phyloP scores from a whole-genome alignment of 2,113 vertebrate genomes.

The Nestor notabilis region DNA sequence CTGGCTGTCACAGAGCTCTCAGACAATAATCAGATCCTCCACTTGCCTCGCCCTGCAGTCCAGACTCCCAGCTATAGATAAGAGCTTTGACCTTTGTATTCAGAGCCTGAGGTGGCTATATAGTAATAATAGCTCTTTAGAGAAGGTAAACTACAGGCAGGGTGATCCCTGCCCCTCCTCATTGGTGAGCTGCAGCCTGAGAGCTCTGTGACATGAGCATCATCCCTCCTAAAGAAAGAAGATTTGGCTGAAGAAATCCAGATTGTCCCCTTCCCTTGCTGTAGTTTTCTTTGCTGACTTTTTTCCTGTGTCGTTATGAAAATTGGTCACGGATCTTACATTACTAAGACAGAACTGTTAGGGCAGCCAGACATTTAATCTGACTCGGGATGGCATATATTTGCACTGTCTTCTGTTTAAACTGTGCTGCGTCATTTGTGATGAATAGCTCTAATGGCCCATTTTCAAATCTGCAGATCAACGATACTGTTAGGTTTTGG shows the following conservation, averaged over 20 bases:
- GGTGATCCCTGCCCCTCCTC: not conserved
- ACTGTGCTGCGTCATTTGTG: not conserved
- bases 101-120: not conserved
- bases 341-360: not conserved
- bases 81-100: not conserved
- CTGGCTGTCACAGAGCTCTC: not conserved
- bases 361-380: not conserved
- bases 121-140: not conserved
- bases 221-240: not conserved
- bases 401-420: slow-evolving; percentile 27
- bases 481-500: not conserved
- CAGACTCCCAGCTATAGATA: not conserved
- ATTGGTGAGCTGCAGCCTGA: not conserved
- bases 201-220: not conserved
- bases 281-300: not conserved
- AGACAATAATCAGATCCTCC: not conserved
- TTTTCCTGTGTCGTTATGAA: not conserved
- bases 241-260: not conserved
- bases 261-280: not conserved
- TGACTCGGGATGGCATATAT: not conserved
- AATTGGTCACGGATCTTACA: not conserved
- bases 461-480: not conserved
- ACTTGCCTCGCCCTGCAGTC: not conserved
- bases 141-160: not conserved
- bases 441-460: not conserved